Conservation (phyloP, 2,113 vertebrate species). For the Chauna torquata region DNA sequence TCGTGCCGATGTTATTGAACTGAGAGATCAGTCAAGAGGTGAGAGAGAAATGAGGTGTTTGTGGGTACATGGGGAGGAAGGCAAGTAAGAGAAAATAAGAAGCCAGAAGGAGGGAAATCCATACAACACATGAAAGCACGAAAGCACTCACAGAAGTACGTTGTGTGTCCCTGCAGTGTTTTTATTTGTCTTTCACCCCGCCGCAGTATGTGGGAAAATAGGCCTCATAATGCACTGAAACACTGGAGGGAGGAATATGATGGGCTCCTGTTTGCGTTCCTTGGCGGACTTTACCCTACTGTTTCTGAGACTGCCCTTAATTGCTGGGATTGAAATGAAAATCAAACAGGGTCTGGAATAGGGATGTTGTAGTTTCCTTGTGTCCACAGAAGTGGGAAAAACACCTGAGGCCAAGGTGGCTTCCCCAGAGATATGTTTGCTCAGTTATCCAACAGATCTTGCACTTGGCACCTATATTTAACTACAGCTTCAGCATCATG, state of each 20-base stretch:
- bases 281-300: background rate
- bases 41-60: background rate
- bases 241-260: background rate
- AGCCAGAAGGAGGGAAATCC: background rate
- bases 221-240: background rate
- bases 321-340: background rate
- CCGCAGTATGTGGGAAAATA: background rate
- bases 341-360: background rate
- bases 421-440: background rate
- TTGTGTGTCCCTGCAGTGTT: background rate
- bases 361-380: background rate
- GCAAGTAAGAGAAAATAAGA: background rate
- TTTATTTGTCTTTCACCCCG: background rate
- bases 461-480: slow-evolving; percentile 21
- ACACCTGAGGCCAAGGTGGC: background rate
- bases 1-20: background rate
- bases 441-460: background rate
- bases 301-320: background rate
- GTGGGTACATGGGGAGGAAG: background rate
- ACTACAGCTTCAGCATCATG: background rate
- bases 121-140: background rate
- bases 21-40: background rate
- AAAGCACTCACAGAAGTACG: background rate
- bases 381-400: slow-evolving; percentile 31
- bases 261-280: background rate